Evolutionary conservation across 2,113 vertebrate genomes (phyloP).

Genomic region (Phylloscopus trochiloides): DNA sequence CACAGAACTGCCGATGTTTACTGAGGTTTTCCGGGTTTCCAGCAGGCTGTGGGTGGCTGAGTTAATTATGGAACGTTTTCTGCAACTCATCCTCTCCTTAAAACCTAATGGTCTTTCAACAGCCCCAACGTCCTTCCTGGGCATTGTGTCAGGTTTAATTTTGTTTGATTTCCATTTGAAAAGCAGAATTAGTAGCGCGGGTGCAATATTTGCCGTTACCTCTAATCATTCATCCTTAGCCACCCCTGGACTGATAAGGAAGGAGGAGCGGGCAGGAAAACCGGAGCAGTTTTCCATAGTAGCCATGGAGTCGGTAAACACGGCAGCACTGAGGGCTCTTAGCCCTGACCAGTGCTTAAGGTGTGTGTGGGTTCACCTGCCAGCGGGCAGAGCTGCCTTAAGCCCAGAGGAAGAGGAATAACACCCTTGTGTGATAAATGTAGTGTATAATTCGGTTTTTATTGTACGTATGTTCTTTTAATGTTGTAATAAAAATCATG

Average conservation of each 20-base stretch:
- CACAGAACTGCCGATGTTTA: background rate
- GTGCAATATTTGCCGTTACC: background rate
- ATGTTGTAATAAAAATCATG: too few relatives aligned
- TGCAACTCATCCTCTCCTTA: background rate
- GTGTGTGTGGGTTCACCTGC: accelerated
- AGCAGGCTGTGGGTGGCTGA: background rate
- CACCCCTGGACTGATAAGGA: background rate
- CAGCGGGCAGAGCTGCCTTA: background rate
- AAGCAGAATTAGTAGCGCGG: background rate
- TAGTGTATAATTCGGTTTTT: too few relatives aligned
- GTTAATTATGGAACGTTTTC: background rate
- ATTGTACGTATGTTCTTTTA: too few relatives aligned
- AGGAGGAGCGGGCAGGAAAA: background rate
- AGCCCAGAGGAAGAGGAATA: background rate
- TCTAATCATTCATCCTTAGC: background rate
- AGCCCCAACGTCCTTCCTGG: background rate
- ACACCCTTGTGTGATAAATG: too few relatives aligned
- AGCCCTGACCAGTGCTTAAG: accelerated
- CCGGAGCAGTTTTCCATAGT: accelerated
- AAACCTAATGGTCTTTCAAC: background rate
- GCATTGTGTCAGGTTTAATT: background rate
- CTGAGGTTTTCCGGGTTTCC: background rate
- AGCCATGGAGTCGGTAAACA: background rate
- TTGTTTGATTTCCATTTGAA: background rate
- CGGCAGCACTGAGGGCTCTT: accelerated